phyloP scores from a whole-genome alignment of 2,888 invertebrate genomes.

The Axea sp. region DNA sequence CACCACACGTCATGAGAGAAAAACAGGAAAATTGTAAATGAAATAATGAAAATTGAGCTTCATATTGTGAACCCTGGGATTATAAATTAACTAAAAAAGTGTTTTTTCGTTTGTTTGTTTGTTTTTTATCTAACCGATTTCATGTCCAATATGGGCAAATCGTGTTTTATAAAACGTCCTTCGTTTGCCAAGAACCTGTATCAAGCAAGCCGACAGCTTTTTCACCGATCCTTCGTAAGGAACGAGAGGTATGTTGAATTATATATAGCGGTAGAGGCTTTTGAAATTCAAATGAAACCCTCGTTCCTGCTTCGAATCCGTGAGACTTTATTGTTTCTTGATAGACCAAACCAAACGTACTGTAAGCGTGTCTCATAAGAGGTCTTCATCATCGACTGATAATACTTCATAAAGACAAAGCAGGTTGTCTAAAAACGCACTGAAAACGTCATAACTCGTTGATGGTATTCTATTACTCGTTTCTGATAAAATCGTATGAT shows the following conservation, averaged over 20 bases:
- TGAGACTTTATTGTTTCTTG: constrained; percentile 53
- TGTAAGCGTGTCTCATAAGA: constrained; percentile 18
- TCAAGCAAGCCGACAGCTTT: constrained; percentile 46
- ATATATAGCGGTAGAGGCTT: constrained; percentile 52
- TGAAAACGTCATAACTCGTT: no score
- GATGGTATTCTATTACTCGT: no score
- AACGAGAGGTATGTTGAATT: constrained; percentile 51
- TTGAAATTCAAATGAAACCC: constrained; percentile 58
- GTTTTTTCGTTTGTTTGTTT: no score
- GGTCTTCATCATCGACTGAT: constrained; percentile 35
- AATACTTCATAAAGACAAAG: constrained; percentile 7
- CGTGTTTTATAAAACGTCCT: constrained; percentile 49
- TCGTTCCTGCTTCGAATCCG: constrained; percentile 41
- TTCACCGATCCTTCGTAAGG: constrained; percentile 52
- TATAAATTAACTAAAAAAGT: no score
- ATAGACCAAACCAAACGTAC: constrained; percentile 29
- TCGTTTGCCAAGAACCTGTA: constrained; percentile 52
- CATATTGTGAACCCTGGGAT: no score
- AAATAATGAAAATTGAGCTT: no score
- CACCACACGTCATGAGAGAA: no score
- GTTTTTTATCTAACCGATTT: constrained; percentile 14
- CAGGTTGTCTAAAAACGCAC: background rate
- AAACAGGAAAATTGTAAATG: no score
- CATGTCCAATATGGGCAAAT: constrained; percentile 38
- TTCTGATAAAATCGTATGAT: no score